Percentiles rank a stretch among this genome's conserved stretches.
Conservation (phyloP, 2,888 invertebrate genomes). For the Aquatica leii region DNA sequence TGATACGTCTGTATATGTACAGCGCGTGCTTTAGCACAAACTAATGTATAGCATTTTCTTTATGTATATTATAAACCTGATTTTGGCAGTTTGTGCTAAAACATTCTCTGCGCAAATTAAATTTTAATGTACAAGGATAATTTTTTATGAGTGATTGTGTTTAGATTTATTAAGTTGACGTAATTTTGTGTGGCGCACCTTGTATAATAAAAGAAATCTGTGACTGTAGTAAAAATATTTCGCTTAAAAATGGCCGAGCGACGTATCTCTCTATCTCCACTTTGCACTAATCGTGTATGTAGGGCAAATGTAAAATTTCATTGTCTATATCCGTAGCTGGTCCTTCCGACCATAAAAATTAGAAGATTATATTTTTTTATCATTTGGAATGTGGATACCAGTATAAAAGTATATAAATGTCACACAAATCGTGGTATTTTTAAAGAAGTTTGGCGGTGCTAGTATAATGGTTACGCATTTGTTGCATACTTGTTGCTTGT, state of each 20-base stretch:
- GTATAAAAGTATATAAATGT: slow-evolving; percentile 27
- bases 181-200: slow-evolving; percentile 23
- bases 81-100: slow-evolving; percentile 14
- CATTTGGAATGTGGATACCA: slow-evolving; percentile 32
- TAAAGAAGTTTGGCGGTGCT: slow-evolving; percentile 52
- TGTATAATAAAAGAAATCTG: slow-evolving; percentile 28
- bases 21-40: slow-evolving; percentile 13
- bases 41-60: neutral
- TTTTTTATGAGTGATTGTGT: slow-evolving; percentile 27
- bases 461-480: slow-evolving; percentile 52
- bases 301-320: slow-evolving; percentile 27
- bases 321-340: slow-evolving; percentile 29
- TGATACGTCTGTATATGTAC: slow-evolving; percentile 14
- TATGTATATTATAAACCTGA: neutral
- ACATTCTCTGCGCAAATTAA: neutral
- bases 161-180: slow-evolving; percentile 18
- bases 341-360: slow-evolving; percentile 22
- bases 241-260: slow-evolving; percentile 10
- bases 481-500: slow-evolving; percentile 55
- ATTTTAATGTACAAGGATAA: slow-evolving; percentile 20
- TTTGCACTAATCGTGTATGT: slow-evolving; percentile 31
- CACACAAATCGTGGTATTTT: slow-evolving; percentile 32
- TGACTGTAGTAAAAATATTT: slow-evolving; percentile 19
- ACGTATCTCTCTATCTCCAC: slow-evolving; percentile 21
- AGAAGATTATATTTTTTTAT: slow-evolving; percentile 38